Conservation (phyloP, 1,140 invertebrate genomes). For the Macrocentrus cingulum region DNA sequence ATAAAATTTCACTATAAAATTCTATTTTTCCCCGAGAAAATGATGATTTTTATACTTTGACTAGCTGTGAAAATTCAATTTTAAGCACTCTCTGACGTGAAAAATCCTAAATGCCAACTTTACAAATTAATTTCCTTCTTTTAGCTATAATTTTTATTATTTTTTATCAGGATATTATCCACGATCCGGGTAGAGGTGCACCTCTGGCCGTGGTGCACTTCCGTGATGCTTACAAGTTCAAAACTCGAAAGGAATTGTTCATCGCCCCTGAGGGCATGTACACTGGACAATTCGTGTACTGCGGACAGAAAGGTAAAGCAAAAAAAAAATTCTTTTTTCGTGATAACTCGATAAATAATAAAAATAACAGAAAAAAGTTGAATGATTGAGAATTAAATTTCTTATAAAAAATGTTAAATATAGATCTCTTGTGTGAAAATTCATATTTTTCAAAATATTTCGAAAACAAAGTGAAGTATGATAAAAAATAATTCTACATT, state of each 20-base stretch:
- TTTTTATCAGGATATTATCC: constrained; percentile 86
- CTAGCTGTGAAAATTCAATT: constrained; percentile 35
- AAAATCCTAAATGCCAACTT: no score
- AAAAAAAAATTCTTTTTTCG: not conserved
- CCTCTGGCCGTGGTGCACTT: constrained; percentile 96
- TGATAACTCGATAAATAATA: no score
- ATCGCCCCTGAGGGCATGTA: constrained; percentile 99
- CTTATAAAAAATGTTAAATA: no score
- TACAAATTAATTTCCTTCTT: no score
- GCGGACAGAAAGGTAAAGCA: constrained; percentile 88
- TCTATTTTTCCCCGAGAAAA: constrained; percentile 2
- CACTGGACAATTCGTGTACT: constrained; percentile 99
- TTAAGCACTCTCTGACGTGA: constrained; percentile 49
- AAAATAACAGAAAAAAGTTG: no score
- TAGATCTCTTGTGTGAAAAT: no score
- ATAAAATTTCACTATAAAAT: not conserved
- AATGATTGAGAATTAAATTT: no score
- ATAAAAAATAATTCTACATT: no score
- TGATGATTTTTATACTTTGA: constrained; percentile 43
- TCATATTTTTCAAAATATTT: no score
- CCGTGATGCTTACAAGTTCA: constrained; percentile 97
- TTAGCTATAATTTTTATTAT: constrained; percentile 6
- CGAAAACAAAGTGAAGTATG: no score
- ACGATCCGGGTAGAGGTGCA: constrained; percentile 98
- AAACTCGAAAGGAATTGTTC: constrained; percentile 94